phyloP scores from a whole-genome alignment of 2,113 vertebrate species.

The Lasiurus cinereus region DNA sequence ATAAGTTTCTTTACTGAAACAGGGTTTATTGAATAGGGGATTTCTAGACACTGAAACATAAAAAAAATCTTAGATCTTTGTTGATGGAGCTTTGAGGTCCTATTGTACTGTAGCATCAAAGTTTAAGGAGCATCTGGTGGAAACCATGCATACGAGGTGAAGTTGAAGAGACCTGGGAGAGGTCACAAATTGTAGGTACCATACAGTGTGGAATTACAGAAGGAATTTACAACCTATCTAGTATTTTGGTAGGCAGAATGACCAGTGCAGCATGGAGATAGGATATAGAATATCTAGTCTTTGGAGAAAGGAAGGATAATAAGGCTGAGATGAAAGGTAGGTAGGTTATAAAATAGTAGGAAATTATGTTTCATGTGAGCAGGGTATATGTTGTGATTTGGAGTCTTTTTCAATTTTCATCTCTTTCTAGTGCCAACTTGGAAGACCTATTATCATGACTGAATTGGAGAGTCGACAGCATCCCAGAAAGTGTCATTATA shows the following conservation, averaged over 20 bases:
- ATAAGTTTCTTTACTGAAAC: background rate
- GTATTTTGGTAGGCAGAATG: slow-evolving; percentile 52
- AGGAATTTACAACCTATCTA: slow-evolving; percentile 51
- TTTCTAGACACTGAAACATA: background rate
- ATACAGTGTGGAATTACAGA: background rate
- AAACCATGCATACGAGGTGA: background rate
- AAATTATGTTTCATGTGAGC: slow-evolving; percentile 55
- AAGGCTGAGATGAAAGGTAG: slow-evolving; percentile 49
- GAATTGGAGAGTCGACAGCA: slow-evolving; percentile 50
- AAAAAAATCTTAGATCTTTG: slow-evolving; percentile 2
- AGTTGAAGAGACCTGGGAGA: background rate
- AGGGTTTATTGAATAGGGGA: background rate
- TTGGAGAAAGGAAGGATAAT: slow-evolving; percentile 59
- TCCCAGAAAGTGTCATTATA: slow-evolving; percentile 44
- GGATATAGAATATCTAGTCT: slow-evolving; percentile 29
- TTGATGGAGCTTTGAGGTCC: slow-evolving; percentile 11
- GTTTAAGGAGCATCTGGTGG: background rate
- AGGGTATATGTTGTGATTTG: slow-evolving; percentile 55
- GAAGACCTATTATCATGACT: slow-evolving; percentile 64
- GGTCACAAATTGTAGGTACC: background rate
- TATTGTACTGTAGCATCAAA: background rate
- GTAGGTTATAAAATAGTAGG: slow-evolving; percentile 55
- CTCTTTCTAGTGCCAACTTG: slow-evolving; percentile 59
- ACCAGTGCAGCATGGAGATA: background rate
- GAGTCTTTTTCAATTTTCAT: slow-evolving; percentile 69